phyloP scores from a whole-genome alignment of 2,113 vertebrate genomes.

The Sinocyclocheilus anshuiensis region DNA sequence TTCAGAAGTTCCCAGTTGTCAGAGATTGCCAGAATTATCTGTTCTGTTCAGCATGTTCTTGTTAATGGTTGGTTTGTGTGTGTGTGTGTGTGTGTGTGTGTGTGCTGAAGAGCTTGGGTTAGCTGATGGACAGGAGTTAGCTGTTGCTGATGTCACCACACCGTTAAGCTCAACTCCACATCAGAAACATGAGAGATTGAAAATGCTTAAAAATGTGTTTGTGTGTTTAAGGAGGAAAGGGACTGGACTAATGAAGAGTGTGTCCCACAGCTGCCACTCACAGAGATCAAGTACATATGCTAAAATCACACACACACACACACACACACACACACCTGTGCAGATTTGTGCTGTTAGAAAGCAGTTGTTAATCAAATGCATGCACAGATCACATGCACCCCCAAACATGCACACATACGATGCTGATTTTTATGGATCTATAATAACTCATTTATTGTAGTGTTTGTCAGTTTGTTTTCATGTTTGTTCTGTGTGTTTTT shows the following conservation, averaged over 20 bases:
- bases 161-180: not conserved
- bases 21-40: too few relatives aligned
- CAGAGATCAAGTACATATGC: not conserved
- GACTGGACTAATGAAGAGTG: not conserved
- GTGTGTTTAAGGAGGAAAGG: not conserved
- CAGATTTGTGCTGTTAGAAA: not conserved
- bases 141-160: constrained; percentile 6
- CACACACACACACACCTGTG: not conserved
- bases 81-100: not conserved
- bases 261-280: not conserved
- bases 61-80: not conserved
- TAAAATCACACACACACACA: not conserved
- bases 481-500: not conserved
- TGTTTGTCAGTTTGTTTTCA: not conserved
- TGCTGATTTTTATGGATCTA: not conserved
- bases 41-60: too few relatives aligned
- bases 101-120: not conserved
- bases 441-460: not conserved
- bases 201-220: not conserved
- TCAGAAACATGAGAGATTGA: not conserved
- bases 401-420: not conserved
- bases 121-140: not conserved
- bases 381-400: not conserved
- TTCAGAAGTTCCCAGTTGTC: too few relatives aligned
- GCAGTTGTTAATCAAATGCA: not conserved